Percentiles rank a stretch among this genome's conserved stretches.
Conservation (phyloP, 2,113 vertebrate species). For the Henicopernis longicauda region DNA sequence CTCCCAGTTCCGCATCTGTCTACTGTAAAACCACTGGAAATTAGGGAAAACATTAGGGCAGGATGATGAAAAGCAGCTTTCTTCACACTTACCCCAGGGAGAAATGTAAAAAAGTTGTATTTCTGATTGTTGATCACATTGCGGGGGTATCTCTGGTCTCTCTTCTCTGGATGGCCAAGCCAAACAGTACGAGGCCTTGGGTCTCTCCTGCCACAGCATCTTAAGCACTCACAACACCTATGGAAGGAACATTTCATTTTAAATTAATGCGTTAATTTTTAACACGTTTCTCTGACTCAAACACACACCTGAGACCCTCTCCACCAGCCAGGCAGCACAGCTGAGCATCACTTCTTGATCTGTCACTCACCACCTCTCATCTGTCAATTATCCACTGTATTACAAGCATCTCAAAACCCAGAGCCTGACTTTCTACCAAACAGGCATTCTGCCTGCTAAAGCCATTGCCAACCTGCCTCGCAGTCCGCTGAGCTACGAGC, state of each 20-base stretch:
- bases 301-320: not conserved
- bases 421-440: not conserved
- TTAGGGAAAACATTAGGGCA: not conserved
- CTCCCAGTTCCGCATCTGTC: not conserved
- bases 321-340: not conserved
- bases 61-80: not conserved
- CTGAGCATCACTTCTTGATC: not conserved
- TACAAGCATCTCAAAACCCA: not conserved
- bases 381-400: not conserved
- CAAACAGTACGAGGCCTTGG: constrained; percentile 92
- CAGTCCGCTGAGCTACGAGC: accelerated
- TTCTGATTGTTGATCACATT: constrained; percentile 99
- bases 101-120: constrained; percentile 97
- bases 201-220: constrained; percentile 91
- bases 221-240: constrained; percentile 92
- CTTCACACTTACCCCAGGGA: constrained; percentile 83
- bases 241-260: not conserved
- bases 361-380: not conserved
- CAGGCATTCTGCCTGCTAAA: not conserved
- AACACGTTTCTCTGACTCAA: not conserved
- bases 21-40: constrained; percentile 1
- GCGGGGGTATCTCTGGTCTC: constrained; percentile 93
- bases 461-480: no score
- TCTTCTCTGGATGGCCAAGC: constrained; percentile 96
- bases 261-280: not conserved